A percentile compares a stretch with the other conserved stretches of the same genome.
These are phyloP conservation scores for fruit fly (Drosophila melanogaster) DNA, from an alignment of 1,140 invertebrate genomes.

Conservation along the genomic window DNA sequence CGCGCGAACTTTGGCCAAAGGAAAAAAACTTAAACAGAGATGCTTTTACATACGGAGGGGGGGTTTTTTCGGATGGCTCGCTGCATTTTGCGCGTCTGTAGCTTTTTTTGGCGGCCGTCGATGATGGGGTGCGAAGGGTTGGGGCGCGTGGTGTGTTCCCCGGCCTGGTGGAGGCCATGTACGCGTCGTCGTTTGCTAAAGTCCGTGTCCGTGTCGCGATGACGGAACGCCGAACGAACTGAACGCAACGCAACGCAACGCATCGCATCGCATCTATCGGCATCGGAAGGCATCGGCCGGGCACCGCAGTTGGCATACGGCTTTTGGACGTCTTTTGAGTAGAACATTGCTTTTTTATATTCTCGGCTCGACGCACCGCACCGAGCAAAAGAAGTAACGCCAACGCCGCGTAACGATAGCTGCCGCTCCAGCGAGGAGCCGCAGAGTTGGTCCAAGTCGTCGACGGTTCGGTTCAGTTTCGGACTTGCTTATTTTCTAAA, in stretches of 20 bases:
- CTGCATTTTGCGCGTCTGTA: constrained; percentile 75
- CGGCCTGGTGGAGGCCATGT: constrained; percentile 22
- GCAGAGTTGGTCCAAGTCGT: constrained; percentile 78
- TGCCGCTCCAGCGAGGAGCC: constrained; percentile 47
- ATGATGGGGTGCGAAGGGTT: constrained; percentile 18
- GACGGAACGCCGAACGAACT: constrained; percentile 81
- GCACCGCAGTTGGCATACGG: constrained; percentile 83
- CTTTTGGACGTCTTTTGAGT: constrained; percentile 84
- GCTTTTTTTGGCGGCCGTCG: constrained; percentile 67
- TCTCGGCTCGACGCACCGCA: constrained; percentile 77
- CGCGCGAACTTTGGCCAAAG: constrained; percentile 75
- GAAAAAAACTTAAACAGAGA: constrained; percentile 74
- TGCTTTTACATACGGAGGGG: constrained; percentile 65
- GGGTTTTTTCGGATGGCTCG: constrained; percentile 13
- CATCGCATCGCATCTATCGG: constrained; percentile 67
- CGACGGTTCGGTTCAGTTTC: constrained; percentile 82
- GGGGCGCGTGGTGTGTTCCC: neutral
- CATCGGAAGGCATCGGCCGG: constrained; percentile 70
- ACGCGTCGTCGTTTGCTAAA: constrained; percentile 44
- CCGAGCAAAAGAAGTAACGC: constrained; percentile 65
- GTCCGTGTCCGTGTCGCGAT: constrained; percentile 58
- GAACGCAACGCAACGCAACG: constrained; percentile 46
- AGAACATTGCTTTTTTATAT: constrained; percentile 84
- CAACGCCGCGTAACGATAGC: constrained; percentile 35
- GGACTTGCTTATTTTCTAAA: constrained; percentile 83